phyloP scores from a whole-genome alignment of 2,797 vertebrate genomes.

The Sebastes goodei region DNA sequence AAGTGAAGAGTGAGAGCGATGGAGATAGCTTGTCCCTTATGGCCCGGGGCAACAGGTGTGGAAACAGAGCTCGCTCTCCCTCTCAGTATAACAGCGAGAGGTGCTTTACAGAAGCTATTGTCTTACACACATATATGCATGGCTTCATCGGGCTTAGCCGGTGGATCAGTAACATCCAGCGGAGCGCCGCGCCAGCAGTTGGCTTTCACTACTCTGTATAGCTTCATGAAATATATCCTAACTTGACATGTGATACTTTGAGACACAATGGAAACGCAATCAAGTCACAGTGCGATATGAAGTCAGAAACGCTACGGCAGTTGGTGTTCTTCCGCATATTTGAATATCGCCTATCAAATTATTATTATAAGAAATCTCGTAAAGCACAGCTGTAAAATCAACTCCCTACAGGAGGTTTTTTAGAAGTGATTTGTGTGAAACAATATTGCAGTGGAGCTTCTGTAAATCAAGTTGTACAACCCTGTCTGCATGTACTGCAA shows the following conservation, averaged over 20 bases:
- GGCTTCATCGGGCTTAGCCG: conserved; percentile 69
- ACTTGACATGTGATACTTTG: conserved; percentile 63
- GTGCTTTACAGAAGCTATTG: conserved; percentile 83
- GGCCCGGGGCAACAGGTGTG: conserved; percentile 79
- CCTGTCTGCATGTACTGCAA: conserved; percentile 1
- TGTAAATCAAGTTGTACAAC: conserved; percentile 54
- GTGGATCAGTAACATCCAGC: conserved; percentile 82
- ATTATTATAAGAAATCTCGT: conserved; percentile 30
- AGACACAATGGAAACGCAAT: conserved; percentile 60
- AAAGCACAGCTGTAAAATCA: conserved; percentile 24
- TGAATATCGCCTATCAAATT: conserved; percentile 27
- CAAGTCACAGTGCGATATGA: conserved; percentile 33
- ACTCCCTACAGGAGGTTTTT: neutral
- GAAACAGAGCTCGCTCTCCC: conserved; percentile 61
- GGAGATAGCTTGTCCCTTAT: conserved; percentile 60
- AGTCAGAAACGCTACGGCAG: conserved; percentile 53
- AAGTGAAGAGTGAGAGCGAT: conserved; percentile 50
- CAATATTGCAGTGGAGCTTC: neutral
- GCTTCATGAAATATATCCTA: conserved; percentile 77
- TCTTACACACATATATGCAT: conserved; percentile 77
- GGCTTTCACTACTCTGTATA: conserved; percentile 71
- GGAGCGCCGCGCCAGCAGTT: conserved; percentile 72
- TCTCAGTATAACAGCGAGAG: conserved; percentile 73
- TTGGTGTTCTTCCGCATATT: conserved; percentile 44
- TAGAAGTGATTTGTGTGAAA: conserved; percentile 39